phyloP scores from a whole-genome alignment of 2,888 invertebrate species.

The Melinaea marsaeus region DNA sequence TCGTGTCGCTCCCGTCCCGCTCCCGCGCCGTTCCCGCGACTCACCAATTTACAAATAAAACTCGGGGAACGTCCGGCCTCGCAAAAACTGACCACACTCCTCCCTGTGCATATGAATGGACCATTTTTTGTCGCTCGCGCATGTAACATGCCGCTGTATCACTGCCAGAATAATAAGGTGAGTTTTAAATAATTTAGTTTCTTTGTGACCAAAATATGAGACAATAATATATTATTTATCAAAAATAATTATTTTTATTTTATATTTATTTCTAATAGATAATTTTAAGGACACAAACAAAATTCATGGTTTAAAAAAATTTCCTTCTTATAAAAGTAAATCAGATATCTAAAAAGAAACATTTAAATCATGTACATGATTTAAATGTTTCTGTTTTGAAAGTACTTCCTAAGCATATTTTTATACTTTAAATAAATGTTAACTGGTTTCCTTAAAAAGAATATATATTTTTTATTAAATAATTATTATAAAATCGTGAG shows the following conservation, averaged over 20 bases:
- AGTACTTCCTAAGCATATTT: too few species aligned
- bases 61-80: slow-evolving; percentile 70
- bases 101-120: slow-evolving; percentile 73
- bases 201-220: slow-evolving; percentile 5
- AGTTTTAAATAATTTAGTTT: slow-evolving; percentile 4
- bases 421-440: too few species aligned
- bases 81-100: slow-evolving; percentile 68
- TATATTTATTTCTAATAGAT: too few species aligned
- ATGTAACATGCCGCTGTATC: slow-evolving; percentile 50
- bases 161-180: slow-evolving; percentile 6
- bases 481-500: slow-evolving; percentile 10
- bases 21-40: slow-evolving; percentile 35
- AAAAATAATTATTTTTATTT: too few species aligned
- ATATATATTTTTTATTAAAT: not conserved
- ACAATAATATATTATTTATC: not conserved
- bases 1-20: slow-evolving; percentile 33
- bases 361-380: too few species aligned
- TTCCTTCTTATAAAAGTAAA: too few species aligned
- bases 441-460: not conserved
- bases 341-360: too few species aligned
- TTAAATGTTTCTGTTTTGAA: too few species aligned
- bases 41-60: slow-evolving; percentile 73
- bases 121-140: slow-evolving; percentile 54
- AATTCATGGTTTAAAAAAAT: too few species aligned
- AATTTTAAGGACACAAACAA: too few species aligned